These are phyloP conservation scores for Drosophila quinaria DNA, from an alignment of 2,888 invertebrate genomes.

Conservation along the genomic window DNA sequence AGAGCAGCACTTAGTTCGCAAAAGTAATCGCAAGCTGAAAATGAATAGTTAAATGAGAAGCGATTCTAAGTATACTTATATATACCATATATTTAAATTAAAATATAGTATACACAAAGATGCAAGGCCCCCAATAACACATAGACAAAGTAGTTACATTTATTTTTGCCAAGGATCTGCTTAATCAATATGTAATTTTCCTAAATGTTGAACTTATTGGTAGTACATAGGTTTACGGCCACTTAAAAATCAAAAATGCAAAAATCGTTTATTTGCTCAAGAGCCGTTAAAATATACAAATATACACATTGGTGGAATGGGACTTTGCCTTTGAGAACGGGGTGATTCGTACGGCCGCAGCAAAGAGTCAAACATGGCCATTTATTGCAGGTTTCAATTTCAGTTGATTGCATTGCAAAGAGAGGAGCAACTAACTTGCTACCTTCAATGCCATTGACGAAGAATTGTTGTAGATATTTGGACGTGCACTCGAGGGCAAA, in stretches of 20 bases:
- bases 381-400: conserved; percentile 79
- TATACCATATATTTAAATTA: too few species aligned
- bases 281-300: conserved; percentile 76
- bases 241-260: conserved; percentile 76
- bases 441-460: conserved; percentile 62
- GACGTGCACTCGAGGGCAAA: conserved; percentile 75
- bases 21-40: conserved; percentile 65
- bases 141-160: conserved; percentile 27
- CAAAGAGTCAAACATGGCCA: conserved; percentile 75
- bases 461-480: conserved; percentile 77
- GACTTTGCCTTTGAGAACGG: neutral
- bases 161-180: conserved; percentile 47
- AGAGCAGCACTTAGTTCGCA: conserved; percentile 26
- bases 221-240: conserved; percentile 29
- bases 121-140: conserved; percentile 35
- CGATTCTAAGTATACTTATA: conserved; percentile 26
- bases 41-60: conserved; percentile 58
- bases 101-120: conserved; percentile 22
- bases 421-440: conserved; percentile 41
- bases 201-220: conserved; percentile 60
- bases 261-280: conserved; percentile 79
- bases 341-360: conserved; percentile 57
- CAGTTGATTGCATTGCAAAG: conserved; percentile 71
- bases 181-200: conserved; percentile 73
- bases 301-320: conserved; percentile 22